phyloP scores from a whole-genome alignment of 2,888 invertebrate species.

The Rhagophthalmus giganteus region DNA sequence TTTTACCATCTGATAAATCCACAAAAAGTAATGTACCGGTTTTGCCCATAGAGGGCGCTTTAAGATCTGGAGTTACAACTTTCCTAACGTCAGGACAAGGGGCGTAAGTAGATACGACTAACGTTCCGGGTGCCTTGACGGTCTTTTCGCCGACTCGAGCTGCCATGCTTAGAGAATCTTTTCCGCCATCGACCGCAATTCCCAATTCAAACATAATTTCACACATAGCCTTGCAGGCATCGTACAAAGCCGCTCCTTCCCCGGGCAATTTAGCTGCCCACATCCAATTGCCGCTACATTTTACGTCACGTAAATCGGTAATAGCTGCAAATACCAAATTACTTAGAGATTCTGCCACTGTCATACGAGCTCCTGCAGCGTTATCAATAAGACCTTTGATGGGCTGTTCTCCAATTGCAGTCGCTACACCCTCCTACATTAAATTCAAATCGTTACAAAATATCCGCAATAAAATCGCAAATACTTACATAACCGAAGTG shows the following conservation, averaged over 20 bases:
- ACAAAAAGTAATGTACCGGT: conserved; percentile 75
- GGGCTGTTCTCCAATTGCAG: conserved; percentile 96
- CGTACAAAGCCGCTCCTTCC: conserved; percentile 86
- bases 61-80: conserved; percentile 89
- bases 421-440: conserved; percentile 81
- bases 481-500: conserved; percentile 76
- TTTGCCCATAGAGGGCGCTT: conserved; percentile 64
- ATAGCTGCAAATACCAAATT: conserved; percentile 82
- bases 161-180: conserved; percentile 97
- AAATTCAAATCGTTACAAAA: too few species aligned
- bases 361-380: conserved; percentile 88
- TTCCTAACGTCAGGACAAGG: conserved; percentile 88
- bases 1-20: conserved; percentile 72
- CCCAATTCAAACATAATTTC: conserved; percentile 78
- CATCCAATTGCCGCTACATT: conserved; percentile 99
- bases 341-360: conserved; percentile 90
- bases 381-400: conserved; percentile 87
- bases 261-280: conserved; percentile 96
- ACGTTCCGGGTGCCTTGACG: conserved; percentile 81
- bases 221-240: conserved; percentile 89
- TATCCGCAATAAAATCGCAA: too few species aligned
- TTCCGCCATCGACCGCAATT: conserved; percentile 90
- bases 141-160: conserved; percentile 75
- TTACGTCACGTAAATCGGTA: conserved; percentile 77
- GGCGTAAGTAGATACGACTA: conserved; percentile 96